These are phyloP conservation scores for Chlorodrepanis virens DNA, from an alignment of 2,113 vertebrate species.

Conservation along the genomic window DNA sequence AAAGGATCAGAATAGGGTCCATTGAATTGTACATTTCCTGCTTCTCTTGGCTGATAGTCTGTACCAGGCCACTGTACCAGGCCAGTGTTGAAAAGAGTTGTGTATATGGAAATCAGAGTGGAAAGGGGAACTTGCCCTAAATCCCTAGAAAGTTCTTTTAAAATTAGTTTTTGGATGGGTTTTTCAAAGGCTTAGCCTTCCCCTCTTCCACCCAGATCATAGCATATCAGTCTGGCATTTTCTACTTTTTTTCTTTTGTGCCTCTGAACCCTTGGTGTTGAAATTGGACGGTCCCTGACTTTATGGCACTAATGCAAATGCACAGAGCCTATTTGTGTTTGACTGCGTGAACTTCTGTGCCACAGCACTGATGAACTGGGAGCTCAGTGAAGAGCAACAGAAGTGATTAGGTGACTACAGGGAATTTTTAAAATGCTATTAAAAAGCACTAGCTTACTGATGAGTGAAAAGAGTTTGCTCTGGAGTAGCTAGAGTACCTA, in stretches of 20 bases:
- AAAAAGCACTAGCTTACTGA: not conserved
- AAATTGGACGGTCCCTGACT: not conserved
- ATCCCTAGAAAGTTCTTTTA: not conserved
- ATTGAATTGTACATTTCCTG: not conserved
- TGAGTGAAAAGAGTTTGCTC: not conserved
- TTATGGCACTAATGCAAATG: not conserved
- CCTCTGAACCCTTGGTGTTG: not conserved
- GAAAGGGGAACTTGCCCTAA: not conserved
- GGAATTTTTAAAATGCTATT: not conserved
- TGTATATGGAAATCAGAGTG: not conserved
- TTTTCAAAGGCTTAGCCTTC: not conserved
- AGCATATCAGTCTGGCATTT: not conserved
- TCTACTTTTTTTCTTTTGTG: not conserved
- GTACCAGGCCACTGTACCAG: not conserved
- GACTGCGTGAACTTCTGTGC: not conserved
- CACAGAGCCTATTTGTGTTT: not conserved
- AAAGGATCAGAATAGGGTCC: not conserved
- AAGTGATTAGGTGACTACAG: not conserved
- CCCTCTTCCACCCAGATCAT: accelerated
- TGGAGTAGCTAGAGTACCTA: not conserved
- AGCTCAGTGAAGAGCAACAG: not conserved
- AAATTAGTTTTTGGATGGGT: not conserved
- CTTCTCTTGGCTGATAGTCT: not conserved
- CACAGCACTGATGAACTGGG: not conserved
- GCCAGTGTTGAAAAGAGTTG: not conserved